Conservation (phyloP, 2,797 vertebrate species). For the Rhynchonycteris naso region DNA sequence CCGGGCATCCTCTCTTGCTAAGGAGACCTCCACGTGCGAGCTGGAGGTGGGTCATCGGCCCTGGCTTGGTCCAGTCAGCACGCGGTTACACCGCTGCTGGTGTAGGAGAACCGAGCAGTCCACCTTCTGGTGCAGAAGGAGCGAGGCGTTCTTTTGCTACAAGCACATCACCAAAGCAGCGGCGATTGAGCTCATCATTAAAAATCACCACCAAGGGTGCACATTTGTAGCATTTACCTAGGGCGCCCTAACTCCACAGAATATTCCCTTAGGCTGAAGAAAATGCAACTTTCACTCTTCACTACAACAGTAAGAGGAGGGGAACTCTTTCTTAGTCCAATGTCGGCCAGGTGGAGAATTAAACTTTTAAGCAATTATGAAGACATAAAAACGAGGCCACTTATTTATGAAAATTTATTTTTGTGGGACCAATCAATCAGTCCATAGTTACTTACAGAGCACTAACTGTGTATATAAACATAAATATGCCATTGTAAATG, state of each 20-base stretch:
- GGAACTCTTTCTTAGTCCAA: neutral
- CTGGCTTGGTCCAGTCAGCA: neutral
- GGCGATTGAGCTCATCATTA: neutral
- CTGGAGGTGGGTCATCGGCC: neutral
- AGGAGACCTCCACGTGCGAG: neutral
- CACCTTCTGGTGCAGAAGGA: neutral
- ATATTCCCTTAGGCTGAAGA: neutral
- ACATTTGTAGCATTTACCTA: neutral
- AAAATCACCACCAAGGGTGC: neutral
- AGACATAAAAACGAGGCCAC: slow-evolving; percentile 19
- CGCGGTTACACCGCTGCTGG: neutral
- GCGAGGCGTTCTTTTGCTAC: neutral
- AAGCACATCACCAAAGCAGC: slow-evolving; percentile 11
- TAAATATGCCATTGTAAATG: neutral
- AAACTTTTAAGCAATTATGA: slow-evolving; percentile 37
- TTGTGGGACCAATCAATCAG: neutral
- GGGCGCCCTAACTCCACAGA: neutral
- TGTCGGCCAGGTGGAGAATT: neutral
- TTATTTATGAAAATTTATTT: slow-evolving; percentile 46
- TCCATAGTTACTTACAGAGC: neutral
- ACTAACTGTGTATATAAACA: neutral
- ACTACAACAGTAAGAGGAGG: neutral
- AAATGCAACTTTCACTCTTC: neutral
- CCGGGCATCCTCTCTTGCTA: neutral
- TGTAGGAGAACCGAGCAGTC: neutral